Evolutionary conservation across 2,113 vertebrate genomes (phyloP).

Genomic region (Lota lota): DNA sequence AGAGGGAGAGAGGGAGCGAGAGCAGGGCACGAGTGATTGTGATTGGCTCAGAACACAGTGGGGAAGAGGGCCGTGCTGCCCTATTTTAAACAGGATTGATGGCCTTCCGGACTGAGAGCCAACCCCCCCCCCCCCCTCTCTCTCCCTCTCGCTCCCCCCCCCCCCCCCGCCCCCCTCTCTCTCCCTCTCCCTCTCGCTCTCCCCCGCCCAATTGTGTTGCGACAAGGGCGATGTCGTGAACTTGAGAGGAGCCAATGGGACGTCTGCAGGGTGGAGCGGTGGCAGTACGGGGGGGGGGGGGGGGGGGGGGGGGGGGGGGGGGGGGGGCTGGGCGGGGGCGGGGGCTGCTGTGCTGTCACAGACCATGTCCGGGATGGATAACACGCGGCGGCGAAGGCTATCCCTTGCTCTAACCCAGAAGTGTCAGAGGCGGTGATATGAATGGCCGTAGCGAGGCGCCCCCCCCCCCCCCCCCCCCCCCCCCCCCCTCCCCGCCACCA

Average conservation of each 20-base stretch:
- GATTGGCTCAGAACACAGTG: constrained; percentile 50
- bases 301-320: too few relatives aligned
- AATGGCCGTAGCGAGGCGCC: constrained; percentile 35
- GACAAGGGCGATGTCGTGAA: too few relatives aligned
- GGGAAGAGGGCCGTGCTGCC: constrained; percentile 45
- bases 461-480: constrained; percentile 31
- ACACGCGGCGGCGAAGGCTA: constrained; percentile 39
- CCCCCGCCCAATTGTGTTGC: constrained; percentile 6
- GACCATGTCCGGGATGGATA: constrained; percentile 44
- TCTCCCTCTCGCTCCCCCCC: constrained; percentile 9
- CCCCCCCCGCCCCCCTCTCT: neutral
- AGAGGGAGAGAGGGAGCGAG: constrained; percentile 29
- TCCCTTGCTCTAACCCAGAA: constrained; percentile 69
- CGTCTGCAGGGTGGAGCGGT: constrained; percentile 1
- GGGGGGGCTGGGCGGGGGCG: constrained; percentile 21
- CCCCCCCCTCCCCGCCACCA: constrained; percentile 21
- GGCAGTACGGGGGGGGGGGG: too few relatives aligned
- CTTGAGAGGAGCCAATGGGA: too few relatives aligned
- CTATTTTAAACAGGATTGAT: constrained; percentile 76
- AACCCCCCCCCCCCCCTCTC: constrained; percentile 8
- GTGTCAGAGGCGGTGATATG: constrained; percentile 56
- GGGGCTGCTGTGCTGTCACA: constrained; percentile 24
- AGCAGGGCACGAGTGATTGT: constrained; percentile 44
- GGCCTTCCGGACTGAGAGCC: constrained; percentile 52
- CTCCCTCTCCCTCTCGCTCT: constrained; percentile 5